Conservation (phyloP, 2,797 vertebrate genomes). For the Myoxocephalus aenaeus region DNA sequence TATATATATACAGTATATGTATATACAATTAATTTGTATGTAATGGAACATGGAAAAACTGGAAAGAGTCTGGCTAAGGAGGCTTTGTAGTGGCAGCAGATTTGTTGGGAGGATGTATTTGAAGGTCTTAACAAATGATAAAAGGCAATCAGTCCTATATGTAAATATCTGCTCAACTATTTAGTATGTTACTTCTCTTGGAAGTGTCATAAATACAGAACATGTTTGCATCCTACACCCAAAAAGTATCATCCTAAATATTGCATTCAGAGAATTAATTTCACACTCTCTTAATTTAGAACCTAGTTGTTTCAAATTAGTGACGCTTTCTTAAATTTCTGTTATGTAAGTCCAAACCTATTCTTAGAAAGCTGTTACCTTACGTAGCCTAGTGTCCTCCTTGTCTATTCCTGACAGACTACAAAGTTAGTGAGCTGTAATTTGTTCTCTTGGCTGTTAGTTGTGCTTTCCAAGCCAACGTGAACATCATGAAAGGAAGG, state of each 20-base stretch:
- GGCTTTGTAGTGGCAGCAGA: neutral
- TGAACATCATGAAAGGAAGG: slow-evolving; percentile 55
- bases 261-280: slow-evolving; percentile 8
- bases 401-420: slow-evolving; percentile 36
- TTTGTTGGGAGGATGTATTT: neutral
- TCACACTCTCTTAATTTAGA: slow-evolving; percentile 23
- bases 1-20: no score
- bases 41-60: neutral
- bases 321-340: slow-evolving; percentile 43
- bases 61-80: neutral
- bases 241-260: neutral
- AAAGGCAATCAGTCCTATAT: slow-evolving; percentile 2
- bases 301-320: slow-evolving; percentile 56
- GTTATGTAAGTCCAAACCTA: slow-evolving; percentile 55
- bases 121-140: neutral
- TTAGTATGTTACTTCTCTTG: neutral
- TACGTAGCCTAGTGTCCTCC: slow-evolving; percentile 30
- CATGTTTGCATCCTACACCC: neutral
- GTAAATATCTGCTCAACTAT: neutral
- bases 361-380: slow-evolving; percentile 65
- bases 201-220: neutral
- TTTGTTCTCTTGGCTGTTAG: slow-evolving; percentile 44
- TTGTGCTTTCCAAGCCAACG: slow-evolving; percentile 48
- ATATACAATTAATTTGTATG: no score
- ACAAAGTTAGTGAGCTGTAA: slow-evolving; percentile 46